Conservation (phyloP, 2,797 vertebrate genomes). For the Botia almorhae region DNA sequence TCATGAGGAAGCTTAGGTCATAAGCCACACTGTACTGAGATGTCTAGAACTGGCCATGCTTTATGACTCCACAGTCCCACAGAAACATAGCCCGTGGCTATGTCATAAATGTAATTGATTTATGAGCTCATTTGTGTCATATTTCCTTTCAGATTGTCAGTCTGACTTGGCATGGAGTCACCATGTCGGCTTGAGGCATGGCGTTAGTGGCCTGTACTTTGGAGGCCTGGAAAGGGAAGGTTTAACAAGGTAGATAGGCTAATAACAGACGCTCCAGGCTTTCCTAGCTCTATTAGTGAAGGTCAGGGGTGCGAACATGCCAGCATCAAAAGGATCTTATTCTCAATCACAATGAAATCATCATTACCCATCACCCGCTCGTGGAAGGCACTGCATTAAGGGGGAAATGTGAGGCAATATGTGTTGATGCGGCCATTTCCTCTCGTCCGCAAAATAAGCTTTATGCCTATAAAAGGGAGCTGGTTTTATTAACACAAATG, state of each 20-base stretch:
- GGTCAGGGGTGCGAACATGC: conserved; percentile 74
- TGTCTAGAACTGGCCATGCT: conserved; percentile 76
- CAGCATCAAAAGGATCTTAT: conserved; percentile 57
- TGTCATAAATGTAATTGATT: conserved; percentile 83
- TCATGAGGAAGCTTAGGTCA: conserved; percentile 69
- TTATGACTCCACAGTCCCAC: conserved; percentile 76
- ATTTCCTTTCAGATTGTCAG: conserved; percentile 80
- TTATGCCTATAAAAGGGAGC: conserved; percentile 29
- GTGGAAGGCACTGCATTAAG: conserved; percentile 45
- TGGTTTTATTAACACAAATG: conserved; percentile 53
- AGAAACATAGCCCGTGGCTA: conserved; percentile 80
- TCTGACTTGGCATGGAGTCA: conserved; percentile 75
- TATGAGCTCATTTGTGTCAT: conserved; percentile 83
- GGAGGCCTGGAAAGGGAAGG: conserved; percentile 67
- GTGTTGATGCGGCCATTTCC: conserved; percentile 32
- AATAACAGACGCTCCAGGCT: conserved; percentile 70
- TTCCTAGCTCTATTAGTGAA: conserved; percentile 63
- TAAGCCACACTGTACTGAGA: conserved; percentile 69
- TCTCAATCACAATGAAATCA: conserved; percentile 60
- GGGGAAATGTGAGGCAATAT: conserved; percentile 52
- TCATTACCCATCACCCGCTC: conserved; percentile 38
- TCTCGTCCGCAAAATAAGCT: conserved; percentile 39
- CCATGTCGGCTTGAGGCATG: conserved; percentile 71
- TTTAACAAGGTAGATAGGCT: conserved; percentile 77
- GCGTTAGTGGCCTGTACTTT: conserved; percentile 34